These are phyloP conservation scores for Myrmecobius fasciatus DNA, from an alignment of 2,113 vertebrate genomes.

Conservation along the genomic window DNA sequence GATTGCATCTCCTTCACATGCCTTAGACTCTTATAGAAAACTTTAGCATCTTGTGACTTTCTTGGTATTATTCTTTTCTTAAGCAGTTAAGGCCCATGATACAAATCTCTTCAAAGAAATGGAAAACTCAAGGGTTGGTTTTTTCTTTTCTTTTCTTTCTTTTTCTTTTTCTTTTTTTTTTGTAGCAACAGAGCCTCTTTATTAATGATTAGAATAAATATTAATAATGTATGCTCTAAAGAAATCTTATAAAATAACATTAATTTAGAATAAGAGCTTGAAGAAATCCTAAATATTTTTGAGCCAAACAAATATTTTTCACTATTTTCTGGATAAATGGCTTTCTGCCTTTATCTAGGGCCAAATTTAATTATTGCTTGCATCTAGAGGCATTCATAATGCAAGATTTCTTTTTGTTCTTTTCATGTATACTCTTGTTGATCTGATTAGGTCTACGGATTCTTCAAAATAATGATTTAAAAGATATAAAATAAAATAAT, in stretches of 20 bases:
- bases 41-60: not conserved
- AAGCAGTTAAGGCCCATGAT: conserved; percentile 4
- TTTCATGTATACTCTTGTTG: not conserved
- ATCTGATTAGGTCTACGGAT: not conserved
- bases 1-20: not conserved
- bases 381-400: not conserved
- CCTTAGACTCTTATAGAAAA: not conserved
- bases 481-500: not conserved
- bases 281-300: not conserved
- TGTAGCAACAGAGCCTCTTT: not conserved
- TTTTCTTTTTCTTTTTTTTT: not conserved
- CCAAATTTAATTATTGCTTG: not conserved
- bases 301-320: not conserved
- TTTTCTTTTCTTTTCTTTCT: too few species aligned
- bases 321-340: not conserved
- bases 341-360: not conserved
- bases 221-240: not conserved
- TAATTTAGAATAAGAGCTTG: not conserved
- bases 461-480: not conserved
- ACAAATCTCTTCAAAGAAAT: conserved; percentile 24
- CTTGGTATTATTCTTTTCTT: not conserved
- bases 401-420: not conserved
- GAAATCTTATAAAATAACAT: conserved; percentile 11
- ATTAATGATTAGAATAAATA: conserved; percentile 40
- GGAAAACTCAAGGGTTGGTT: not conserved